Evolutionary conservation across 2,797 vertebrate genomes (phyloP).

Genomic region (Parambassis ranga): DNA sequence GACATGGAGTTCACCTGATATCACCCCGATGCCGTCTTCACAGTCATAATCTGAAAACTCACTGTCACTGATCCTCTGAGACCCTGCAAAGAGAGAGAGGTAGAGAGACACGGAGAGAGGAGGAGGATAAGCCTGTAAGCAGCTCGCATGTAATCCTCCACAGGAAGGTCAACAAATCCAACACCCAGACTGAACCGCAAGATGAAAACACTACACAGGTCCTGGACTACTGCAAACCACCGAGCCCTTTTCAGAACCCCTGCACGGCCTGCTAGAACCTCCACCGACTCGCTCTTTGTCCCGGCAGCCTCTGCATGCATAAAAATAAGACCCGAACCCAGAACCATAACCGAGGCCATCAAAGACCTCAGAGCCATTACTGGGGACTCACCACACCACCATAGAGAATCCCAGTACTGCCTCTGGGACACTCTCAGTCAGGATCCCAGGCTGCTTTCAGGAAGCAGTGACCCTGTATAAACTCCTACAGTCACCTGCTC

Average conservation of each 20-base stretch:
- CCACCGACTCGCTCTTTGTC: no score
- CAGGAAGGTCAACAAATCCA: conserved; percentile 21
- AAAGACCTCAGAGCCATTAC: no score
- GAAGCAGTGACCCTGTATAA: no score
- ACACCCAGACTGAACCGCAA: neutral
- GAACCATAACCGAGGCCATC: no score
- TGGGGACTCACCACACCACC: no score
- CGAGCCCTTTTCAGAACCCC: neutral
- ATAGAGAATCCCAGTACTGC: no score
- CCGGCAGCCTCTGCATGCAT: no score
- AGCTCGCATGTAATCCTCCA: conserved; percentile 42
- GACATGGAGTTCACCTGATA: conserved; percentile 84
- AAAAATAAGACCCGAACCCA: no score
- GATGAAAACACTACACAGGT: neutral
- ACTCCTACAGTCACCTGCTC: no score
- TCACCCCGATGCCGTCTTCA: conserved; percentile 92
- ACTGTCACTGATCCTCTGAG: conserved; percentile 92
- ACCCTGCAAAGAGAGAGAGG: conserved; percentile 76
- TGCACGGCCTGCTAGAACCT: neutral
- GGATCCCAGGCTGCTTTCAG: no score
- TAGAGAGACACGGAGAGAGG: neutral
- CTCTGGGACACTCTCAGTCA: no score
- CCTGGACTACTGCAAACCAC: neutral
- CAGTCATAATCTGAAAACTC: conserved; percentile 97
- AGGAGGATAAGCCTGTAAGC: conserved; percentile 32